A percentile compares a stretch with the other conserved stretches of the same genome.
Conservation (phyloP, 1,140 invertebrate species). For the Tachypleus tridentatus region DNA sequence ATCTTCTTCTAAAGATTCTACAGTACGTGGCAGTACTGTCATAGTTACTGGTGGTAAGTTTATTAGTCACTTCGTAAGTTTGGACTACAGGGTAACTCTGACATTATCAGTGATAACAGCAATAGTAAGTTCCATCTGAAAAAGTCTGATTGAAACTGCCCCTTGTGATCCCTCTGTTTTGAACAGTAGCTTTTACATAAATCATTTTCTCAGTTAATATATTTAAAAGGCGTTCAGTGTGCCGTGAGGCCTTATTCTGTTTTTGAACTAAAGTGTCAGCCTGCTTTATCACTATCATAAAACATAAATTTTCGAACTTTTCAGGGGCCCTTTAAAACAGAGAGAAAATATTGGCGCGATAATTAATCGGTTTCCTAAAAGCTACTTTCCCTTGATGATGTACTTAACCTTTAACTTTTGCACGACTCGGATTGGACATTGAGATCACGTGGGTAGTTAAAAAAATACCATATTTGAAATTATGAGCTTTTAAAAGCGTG, state of each 20-base stretch:
- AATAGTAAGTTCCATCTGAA: too few relatives aligned
- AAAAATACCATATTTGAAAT: slow-evolving; percentile 28
- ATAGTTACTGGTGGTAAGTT: too few relatives aligned
- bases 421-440: slow-evolving; percentile 20
- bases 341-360: not conserved
- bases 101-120: too few relatives aligned
- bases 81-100: too few relatives aligned
- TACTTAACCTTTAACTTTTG: slow-evolving; percentile 21
- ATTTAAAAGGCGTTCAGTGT: not conserved
- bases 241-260: not conserved
- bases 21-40: too few relatives aligned
- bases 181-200: too few relatives aligned
- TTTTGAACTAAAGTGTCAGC: not conserved
- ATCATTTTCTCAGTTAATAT: too few relatives aligned
- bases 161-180: too few relatives aligned
- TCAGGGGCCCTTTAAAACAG: not conserved
- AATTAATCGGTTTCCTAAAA: not conserved
- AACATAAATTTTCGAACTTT: not conserved
- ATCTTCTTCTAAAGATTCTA: too few relatives aligned
- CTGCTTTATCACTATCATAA: not conserved
- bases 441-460: slow-evolving; percentile 22
- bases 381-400: slow-evolving; percentile 16
- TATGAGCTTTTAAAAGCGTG: slow-evolving; percentile 37
- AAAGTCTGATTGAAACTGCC: too few relatives aligned
- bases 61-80: too few relatives aligned